A percentile compares a stretch with the other conserved stretches of the same genome.
Conservation (phyloP, 2,113 vertebrate species). For the Rattus norvegicus region GRCr8 NC_086023.1:152790501-152791000, state of each 20-base stretch:
- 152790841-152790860: background rate
- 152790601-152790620: slow-evolving; percentile 42
- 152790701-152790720: background rate
- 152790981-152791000: background rate
- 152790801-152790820: background rate
- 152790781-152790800: background rate
- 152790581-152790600: slow-evolving; percentile 58
- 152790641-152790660: background rate
- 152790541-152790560: slow-evolving; percentile 44
- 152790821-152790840: background rate
- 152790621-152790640: background rate
- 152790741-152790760: background rate
- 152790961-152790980: background rate
- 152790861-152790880: background rate
- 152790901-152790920: background rate
- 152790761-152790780: background rate
- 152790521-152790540: slow-evolving; percentile 35
- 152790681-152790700: background rate
- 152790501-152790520: background rate
- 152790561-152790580: slow-evolving; percentile 13
- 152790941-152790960: background rate
- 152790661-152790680: background rate
- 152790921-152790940: too few relatives aligned
- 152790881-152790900: background rate
- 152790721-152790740: background rate